Evolutionary conservation across 1,140 invertebrate species (phyloP).

Genomic region (Caenorhabditis tropicalis): DNA sequence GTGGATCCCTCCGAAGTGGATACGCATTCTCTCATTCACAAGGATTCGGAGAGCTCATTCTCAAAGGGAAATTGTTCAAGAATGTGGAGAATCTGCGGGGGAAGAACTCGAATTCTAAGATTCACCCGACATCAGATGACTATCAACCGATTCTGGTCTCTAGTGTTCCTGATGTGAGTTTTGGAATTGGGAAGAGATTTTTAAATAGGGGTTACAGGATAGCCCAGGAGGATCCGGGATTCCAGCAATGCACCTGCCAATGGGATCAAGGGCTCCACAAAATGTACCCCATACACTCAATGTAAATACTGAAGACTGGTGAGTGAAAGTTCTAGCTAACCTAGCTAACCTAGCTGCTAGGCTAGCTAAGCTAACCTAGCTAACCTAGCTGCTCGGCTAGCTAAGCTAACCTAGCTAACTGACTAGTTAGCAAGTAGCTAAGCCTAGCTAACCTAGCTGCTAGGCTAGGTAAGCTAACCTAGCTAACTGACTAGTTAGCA

Average conservation of each 20-base stretch:
- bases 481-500: too few species aligned
- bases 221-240: neutral
- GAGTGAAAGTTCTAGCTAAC: too few species aligned
- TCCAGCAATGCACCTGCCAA: neutral
- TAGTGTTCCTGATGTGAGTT: neutral
- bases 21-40: conserved; percentile 97
- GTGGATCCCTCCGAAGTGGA: conserved; percentile 89
- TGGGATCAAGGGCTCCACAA: neutral
- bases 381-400: too few species aligned
- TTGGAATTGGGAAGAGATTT: too few species aligned
- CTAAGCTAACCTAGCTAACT: too few species aligned
- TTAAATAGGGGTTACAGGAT: neutral
- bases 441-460: too few species aligned
- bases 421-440: too few species aligned
- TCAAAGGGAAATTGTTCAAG: conserved; percentile 93
- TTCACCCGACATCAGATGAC: conserved; percentile 5
- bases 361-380: too few species aligned
- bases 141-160: neutral
- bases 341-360: too few species aligned
- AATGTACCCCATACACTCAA: conserved; percentile 17
- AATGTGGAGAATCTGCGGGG: conserved; percentile 61
- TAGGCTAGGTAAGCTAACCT: too few species aligned
- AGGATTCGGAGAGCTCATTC: conserved; percentile 96
- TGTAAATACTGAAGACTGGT: conserved; percentile 33
- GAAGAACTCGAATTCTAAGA: neutral